Conservation (phyloP, 2,113 vertebrate species). For the Rhinoderma darwinii region DNA sequence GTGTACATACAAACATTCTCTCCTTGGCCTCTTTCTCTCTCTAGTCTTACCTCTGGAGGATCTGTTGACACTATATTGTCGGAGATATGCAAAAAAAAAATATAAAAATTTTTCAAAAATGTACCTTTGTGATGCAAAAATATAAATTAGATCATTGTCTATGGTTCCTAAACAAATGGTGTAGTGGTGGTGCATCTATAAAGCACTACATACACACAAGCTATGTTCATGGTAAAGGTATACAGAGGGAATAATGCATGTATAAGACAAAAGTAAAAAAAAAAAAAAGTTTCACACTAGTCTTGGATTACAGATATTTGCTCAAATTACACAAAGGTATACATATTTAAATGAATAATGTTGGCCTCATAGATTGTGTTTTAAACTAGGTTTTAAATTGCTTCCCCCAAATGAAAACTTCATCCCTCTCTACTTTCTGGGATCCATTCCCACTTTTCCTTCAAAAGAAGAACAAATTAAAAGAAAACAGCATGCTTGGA, state of each 20-base stretch:
- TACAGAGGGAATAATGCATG: not conserved
- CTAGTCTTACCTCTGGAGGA: not conserved
- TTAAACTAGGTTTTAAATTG: not conserved
- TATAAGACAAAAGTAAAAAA: too few species aligned
- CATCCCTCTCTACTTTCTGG: not conserved
- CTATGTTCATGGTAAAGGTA: not conserved
- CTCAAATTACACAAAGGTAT: too few species aligned
- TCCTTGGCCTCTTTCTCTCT: not conserved
- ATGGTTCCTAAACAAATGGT: not conserved
- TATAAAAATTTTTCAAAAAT: too few species aligned
- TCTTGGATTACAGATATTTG: not conserved
- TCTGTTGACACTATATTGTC: not conserved
- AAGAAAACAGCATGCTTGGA: too few species aligned
- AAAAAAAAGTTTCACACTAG: not conserved
- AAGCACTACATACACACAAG: not conserved
- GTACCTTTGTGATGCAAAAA: not conserved
- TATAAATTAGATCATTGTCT: not conserved
- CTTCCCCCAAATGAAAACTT: not conserved
- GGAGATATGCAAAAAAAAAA: too few species aligned
- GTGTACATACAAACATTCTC: not conserved
- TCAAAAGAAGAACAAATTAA: not conserved
- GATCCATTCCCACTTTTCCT: not conserved
- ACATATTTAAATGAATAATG: too few species aligned
- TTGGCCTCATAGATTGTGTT: too few species aligned
- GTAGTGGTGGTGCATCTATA: not conserved